These are phyloP conservation scores for Hyaena hyaena DNA, from an alignment of 2,113 vertebrate genomes.

Conservation along the genomic window DNA sequence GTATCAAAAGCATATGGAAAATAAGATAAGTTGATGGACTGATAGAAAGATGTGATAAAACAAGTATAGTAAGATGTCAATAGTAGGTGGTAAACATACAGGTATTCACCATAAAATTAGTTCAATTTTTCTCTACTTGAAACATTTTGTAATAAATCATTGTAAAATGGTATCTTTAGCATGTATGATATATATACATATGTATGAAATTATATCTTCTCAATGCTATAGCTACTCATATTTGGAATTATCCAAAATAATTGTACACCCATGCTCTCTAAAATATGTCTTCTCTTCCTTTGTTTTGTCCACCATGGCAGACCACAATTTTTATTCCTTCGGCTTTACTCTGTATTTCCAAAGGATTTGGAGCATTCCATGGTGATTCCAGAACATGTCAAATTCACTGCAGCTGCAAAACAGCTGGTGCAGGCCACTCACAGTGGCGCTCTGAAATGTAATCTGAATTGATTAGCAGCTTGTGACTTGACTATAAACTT, in stretches of 20 bases:
- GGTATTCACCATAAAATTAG: not conserved
- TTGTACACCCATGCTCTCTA: not conserved
- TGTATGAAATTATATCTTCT: not conserved
- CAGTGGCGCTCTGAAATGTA: not conserved
- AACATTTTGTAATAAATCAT: not conserved
- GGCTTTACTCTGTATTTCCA: not conserved
- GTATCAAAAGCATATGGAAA: not conserved
- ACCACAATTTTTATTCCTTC: not conserved
- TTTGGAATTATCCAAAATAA: conserved; percentile 7
- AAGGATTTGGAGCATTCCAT: not conserved
- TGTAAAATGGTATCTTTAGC: not conserved
- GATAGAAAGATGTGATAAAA: not conserved
- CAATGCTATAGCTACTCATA: not conserved
- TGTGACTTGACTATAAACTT: conserved; percentile 22
- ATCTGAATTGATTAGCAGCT: conserved; percentile 5
- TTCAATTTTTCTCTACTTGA: not conserved
- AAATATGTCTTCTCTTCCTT: not conserved
- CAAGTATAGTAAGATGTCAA: not conserved
- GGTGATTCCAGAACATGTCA: not conserved
- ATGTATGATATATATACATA: not conserved
- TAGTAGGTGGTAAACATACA: not conserved
- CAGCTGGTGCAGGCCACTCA: conserved; percentile 29
- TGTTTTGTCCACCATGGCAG: not conserved
- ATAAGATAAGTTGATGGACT: not conserved
- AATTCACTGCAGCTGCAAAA: conserved; percentile 51